These are phyloP conservation scores for human (Homo sapiens) DNA, from an alignment of 2,113 vertebrate species.

Conservation along the genomic window GRCh38 chr7:87138001-87138500, in stretches of 20 bases:
- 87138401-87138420: not conserved
- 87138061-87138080: not conserved
- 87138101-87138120: not conserved
- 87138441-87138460: not conserved
- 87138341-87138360: not conserved
- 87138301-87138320: not conserved
- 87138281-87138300: not conserved
- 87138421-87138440: not conserved
- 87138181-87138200: not conserved
- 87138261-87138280: not conserved
- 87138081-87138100: not conserved
- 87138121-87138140: not conserved
- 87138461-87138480: not conserved
- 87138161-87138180: not conserved
- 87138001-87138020: not conserved
- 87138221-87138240: not conserved
- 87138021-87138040: not conserved
- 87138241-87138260: not conserved
- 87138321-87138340: not conserved
- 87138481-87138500: not conserved
- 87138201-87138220: not conserved
- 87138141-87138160: not conserved
- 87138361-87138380: not conserved
- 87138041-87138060: not conserved
- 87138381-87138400: not conserved